A percentile compares a stretch with the other conserved stretches of the same genome.
These are phyloP conservation scores for Alca torda DNA, from an alignment of 2,797 vertebrate species.

Conservation along the genomic window DNA sequence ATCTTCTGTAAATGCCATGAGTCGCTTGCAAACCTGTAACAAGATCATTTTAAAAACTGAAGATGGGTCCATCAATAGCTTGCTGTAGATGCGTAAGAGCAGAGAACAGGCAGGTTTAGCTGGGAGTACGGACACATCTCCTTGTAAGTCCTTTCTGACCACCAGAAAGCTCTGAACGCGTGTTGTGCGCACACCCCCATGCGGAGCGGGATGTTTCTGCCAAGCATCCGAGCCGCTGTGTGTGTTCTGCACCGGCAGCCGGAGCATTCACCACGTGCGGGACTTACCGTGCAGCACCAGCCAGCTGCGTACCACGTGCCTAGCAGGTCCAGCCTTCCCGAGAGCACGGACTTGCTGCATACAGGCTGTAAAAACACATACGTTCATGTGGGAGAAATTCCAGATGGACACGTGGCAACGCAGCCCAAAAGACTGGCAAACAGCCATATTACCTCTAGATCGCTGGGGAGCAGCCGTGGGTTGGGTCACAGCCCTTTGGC, in stretches of 20 bases:
- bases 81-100: background rate
- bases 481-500: background rate
- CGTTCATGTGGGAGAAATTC: background rate
- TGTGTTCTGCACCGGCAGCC: background rate
- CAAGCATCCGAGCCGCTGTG: background rate
- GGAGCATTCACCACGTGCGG: rapidly evolving
- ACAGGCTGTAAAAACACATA: background rate
- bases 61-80: background rate
- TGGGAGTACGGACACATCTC: background rate
- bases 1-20: background rate
- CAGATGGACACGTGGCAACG: rapidly evolving
- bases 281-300: rapidly evolving
- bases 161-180: rapidly evolving
- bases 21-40: background rate
- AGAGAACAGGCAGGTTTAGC: background rate
- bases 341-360: rapidly evolving
- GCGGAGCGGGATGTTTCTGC: background rate
- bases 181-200: rapidly evolving
- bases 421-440: background rate
- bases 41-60: background rate
- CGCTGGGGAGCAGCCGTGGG: background rate
- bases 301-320: rapidly evolving
- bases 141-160: background rate
- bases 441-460: no score
- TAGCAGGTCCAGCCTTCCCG: background rate